A percentile compares a stretch with the other conserved stretches of the same genome.
Conservation (phyloP, 2,888 invertebrate genomes). For the Amiota communis region DNA sequence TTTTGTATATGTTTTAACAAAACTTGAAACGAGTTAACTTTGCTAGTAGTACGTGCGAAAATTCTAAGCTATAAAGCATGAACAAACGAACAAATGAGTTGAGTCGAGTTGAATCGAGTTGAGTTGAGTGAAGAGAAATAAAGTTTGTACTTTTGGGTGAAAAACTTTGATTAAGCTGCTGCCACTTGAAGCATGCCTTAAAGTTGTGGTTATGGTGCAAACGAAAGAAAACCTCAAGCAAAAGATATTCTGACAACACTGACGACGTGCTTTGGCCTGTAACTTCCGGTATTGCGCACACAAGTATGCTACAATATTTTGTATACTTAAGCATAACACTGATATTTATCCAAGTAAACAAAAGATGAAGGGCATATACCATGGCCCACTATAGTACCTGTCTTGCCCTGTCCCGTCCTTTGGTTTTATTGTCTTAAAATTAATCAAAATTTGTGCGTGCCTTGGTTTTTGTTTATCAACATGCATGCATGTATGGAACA, state of each 20-base stretch:
- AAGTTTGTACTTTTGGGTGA: conserved; percentile 17
- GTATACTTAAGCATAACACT: background rate
- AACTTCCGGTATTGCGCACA: conserved; percentile 10
- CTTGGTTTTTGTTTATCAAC: background rate
- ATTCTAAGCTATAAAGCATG: conserved; percentile 21
- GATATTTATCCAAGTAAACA: background rate
- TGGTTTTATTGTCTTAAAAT: conserved; percentile 61
- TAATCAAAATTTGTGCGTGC: conserved; percentile 56
- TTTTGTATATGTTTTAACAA: background rate
- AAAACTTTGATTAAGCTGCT: conserved; percentile 63
- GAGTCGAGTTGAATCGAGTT: background rate
- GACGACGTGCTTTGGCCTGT: conserved; percentile 51
- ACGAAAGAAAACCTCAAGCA: conserved; percentile 19
- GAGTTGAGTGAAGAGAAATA: conserved; percentile 17
- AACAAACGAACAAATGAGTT: conserved; percentile 33
- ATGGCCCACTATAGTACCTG: conserved; percentile 2
- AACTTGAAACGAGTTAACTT: conserved; percentile 52
- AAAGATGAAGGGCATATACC: background rate
- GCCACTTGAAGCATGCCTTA: conserved; percentile 20
- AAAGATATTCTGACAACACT: conserved; percentile 11
- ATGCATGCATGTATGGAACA: background rate
- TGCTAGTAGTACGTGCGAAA: conserved; percentile 21
- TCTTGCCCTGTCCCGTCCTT: background rate
- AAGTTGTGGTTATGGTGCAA: conserved; percentile 28
- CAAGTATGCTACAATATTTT: conserved; percentile 21